Evolutionary conservation across 2,113 vertebrate species (phyloP), one percentile per base, ranked within the genome.

Genomic region (Gobio gobio): DNA sequence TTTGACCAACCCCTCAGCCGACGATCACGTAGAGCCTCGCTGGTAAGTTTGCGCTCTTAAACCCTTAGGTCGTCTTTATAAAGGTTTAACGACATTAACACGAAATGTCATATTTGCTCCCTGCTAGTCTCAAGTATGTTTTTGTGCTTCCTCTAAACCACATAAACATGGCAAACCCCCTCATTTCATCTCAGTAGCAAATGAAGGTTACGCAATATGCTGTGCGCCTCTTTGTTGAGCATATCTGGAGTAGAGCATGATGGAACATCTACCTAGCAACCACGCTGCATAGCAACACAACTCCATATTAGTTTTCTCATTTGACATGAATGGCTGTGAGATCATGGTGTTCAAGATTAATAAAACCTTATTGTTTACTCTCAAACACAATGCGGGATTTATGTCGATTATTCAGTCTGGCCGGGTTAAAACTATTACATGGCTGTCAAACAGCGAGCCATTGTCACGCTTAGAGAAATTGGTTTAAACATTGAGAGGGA

Each of bases 1-100:
- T 99, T 99, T 49, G 97, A 99, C 91, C 97, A 97, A 83, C 98
- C 98, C 0, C 97, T 99, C 94, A 99, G 98, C 87, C 95, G 98
- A 45, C 95, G 98, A 3, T 99, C 97, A 85, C 97, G 98, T 56
- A 95, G 98, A 91, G 98, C 97, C 72, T 99, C 98, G 1, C 93
- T 99, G 78, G 97, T 99, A 91, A 95, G 96, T 92, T 81, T 47
- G 68, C 0, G 1, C 10, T 2, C 40, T 12, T 22, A 43, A 40
- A 22, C 33, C 33, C 66, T 33, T 1, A 56, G 54, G 6, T 20
- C 18, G 18, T 56, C 6, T 56, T 56, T 29, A 29, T 24, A 63
- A 61, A 12, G 58, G 5, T 13, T 63, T 63, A 63, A 63, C 2
- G 24, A 29, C 61, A 6, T 63, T 26, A 63, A 63, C 12, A 63